phyloP scores from a whole-genome alignment of 2,888 invertebrate genomes.

The Prosopocoilus inquinatus region DNA sequence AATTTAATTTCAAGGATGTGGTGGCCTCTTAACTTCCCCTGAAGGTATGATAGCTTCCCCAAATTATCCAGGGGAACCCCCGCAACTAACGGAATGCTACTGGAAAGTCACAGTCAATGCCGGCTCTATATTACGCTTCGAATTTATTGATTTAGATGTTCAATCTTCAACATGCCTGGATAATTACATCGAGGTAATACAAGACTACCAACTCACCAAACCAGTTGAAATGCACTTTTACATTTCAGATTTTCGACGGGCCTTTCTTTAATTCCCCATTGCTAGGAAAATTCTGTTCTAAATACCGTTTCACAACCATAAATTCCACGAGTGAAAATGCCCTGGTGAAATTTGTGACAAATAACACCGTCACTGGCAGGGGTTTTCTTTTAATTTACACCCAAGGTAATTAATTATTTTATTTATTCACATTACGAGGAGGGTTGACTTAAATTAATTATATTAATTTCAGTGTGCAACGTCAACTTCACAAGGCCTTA shows the following conservation, averaged over 20 bases:
- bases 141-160: constrained; percentile 70
- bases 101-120: constrained; percentile 74
- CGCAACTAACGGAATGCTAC: constrained; percentile 69
- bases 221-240: neutral
- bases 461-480: constrained; percentile 58
- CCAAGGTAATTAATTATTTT: constrained; percentile 53
- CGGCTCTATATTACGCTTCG: constrained; percentile 67
- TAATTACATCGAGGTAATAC: constrained; percentile 66
- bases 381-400: constrained; percentile 79
- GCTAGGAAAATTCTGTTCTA: constrained; percentile 64
- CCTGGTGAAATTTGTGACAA: constrained; percentile 71
- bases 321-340: constrained; percentile 62
- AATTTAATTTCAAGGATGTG: constrained; percentile 64
- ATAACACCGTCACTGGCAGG: constrained; percentile 60
- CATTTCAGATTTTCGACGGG: constrained; percentile 68
- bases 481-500: constrained; percentile 61
- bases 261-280: constrained; percentile 54
- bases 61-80: constrained; percentile 77
- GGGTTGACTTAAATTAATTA: neutral
- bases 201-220: too few relatives aligned
- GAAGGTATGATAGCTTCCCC: constrained; percentile 80
- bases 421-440: constrained; percentile 1
- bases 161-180: constrained; percentile 61
- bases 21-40: constrained; percentile 69
- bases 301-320: constrained; percentile 50